Base-by-base conservation (phyloP, 2,797 vertebrate species). In the Pygocentrus nattereri region DNA sequence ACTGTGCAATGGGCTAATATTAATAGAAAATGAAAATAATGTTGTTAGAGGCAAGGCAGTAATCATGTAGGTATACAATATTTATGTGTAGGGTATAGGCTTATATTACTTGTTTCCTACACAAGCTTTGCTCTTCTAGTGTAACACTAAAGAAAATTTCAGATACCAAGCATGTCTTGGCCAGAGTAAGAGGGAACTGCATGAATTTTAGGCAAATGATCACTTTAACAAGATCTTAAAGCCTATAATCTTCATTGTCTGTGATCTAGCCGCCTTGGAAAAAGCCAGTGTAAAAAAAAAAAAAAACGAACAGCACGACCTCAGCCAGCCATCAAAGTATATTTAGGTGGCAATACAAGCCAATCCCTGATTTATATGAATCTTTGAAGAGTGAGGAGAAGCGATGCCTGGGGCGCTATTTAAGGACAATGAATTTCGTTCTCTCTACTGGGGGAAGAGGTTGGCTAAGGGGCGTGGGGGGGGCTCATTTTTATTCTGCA, bases 361-460 rank as follows among this genome's bases (percentile, higher is more conserved):
- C 74, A 50, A 49, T 50, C 74, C 61, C 44, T 76, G 61, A 76
- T 76, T n/a, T 65, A 64, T 76, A 76, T 65, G 47, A 76, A 76
- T 76, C 61, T 65, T 65, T 76, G 50, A 70, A 71, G 56, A 59
- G 34, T 64, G 59, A 77, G 77, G 69, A 79, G n/a, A 69, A 71
- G 77, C 15, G 65, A 23, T 44, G 65, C 64, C 64, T 41, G 34
- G 38, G 76, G 64, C 64, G 2, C 50, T 69, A 50, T 76, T 76
- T 76, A 64, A 76, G 74, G 44, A 65, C 74, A 50, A 52, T 61
- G 19, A 21, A 19, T 27, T 34, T 76, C 11, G 21, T 74, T 65
- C 59, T 65, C 59, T 62, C 74, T 38, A n/a, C 10, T 44, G 41
- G 41, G 41, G 41, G n/a, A n/a, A 44, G 41, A 11, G 10, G 41